These are phyloP conservation scores for Lemur catta DNA, from an alignment of 2,797 vertebrate genomes.

Conservation along the genomic window DNA sequence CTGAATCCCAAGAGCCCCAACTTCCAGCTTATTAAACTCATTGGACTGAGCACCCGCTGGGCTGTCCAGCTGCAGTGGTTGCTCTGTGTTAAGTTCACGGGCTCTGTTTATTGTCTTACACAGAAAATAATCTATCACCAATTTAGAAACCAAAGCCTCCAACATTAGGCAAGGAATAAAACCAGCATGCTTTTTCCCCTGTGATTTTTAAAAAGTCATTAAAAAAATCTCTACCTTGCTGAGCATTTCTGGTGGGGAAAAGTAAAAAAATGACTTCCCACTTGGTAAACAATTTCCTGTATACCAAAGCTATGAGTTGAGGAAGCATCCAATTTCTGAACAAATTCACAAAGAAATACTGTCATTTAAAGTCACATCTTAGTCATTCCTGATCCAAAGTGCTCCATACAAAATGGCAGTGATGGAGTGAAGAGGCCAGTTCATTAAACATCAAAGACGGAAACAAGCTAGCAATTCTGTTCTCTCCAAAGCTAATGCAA, in stretches of 20 bases:
- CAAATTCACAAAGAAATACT: constrained; percentile 16
- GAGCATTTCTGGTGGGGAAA: background rate
- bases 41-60: background rate
- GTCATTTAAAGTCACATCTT: background rate
- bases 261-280: background rate
- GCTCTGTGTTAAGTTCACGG: background rate
- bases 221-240: background rate
- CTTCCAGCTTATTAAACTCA: background rate
- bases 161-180: background rate
- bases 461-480: background rate
- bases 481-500: background rate
- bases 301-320: background rate
- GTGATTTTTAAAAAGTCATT: background rate
- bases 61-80: background rate
- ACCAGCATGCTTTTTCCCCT: background rate
- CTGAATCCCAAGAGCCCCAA: background rate
- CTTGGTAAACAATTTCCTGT: background rate
- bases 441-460: background rate
- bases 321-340: constrained; percentile 40
- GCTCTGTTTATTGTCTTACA: background rate
- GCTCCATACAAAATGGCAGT: background rate
- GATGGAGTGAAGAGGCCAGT: background rate
- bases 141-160: background rate
- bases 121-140: background rate
- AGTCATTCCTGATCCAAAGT: background rate